These are phyloP conservation scores for Erebia epiphron DNA, from an alignment of 2,888 invertebrate genomes.

Conservation along the genomic window DNA sequence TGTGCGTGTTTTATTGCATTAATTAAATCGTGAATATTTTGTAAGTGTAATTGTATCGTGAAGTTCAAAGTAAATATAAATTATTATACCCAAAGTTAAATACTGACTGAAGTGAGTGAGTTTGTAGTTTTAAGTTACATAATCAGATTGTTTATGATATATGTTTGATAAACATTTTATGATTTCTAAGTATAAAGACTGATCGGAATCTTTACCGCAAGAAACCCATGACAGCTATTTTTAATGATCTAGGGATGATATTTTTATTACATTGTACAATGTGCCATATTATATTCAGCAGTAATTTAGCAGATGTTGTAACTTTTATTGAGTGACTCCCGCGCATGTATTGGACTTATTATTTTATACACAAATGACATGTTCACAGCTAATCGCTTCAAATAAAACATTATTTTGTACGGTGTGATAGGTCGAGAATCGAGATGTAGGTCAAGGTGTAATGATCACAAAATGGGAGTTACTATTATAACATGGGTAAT, in stretches of 20 bases:
- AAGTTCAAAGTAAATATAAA: constrained; percentile 58
- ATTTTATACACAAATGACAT: no score
- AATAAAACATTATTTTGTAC: no score
- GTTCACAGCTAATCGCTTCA: no score
- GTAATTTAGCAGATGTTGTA: background rate
- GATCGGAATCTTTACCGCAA: constrained; percentile 43
- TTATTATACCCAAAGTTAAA: constrained; percentile 43
- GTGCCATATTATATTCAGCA: constrained; percentile 33
- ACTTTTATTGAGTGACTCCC: no score
- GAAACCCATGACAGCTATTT: constrained; percentile 17
- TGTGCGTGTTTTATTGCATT: constrained; percentile 21
- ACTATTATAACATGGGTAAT: no score
- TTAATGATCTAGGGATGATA: background rate
- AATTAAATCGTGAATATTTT: constrained; percentile 39
- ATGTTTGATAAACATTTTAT: constrained; percentile 6
- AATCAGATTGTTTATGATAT: constrained; percentile 8
- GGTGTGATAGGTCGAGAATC: no score
- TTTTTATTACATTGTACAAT: constrained; percentile 16
- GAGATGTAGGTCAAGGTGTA: no score
- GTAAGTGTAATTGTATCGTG: constrained; percentile 43
- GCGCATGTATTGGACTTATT: no score
- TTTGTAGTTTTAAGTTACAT: constrained; percentile 30
- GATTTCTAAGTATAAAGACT: constrained; percentile 37
- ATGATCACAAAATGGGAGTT: no score
- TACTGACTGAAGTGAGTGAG: constrained; percentile 38